Percentiles rank a stretch among this genome's conserved stretches.
Evolutionary conservation across 2,888 invertebrate species (phyloP).

Genomic region (Drosophila greeni): DNA sequence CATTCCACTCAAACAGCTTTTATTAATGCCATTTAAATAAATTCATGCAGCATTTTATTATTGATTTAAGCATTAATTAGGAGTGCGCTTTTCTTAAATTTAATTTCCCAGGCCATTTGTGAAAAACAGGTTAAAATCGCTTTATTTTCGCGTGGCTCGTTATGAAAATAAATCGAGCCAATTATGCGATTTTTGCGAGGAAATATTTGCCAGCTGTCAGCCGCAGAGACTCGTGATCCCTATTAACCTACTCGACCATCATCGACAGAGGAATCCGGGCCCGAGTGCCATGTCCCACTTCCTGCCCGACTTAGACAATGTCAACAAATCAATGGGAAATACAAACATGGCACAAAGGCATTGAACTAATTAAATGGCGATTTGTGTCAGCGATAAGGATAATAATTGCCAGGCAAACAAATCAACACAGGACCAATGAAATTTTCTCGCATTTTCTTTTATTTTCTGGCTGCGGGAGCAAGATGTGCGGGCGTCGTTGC

Average conservation of each 20-base stretch:
- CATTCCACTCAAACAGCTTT: background rate
- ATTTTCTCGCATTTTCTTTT: constrained; percentile 41
- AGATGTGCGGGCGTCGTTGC: constrained; percentile 35
- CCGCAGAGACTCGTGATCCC: constrained; percentile 34
- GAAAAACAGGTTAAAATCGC: constrained; percentile 6
- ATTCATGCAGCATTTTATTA: background rate
- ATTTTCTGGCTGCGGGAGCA: constrained; percentile 8
- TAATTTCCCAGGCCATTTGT: constrained; percentile 6
- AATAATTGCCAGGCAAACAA: constrained; percentile 71
- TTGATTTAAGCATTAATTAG: constrained; percentile 9
- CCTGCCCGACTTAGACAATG: constrained; percentile 41
- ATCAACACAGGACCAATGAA: constrained; percentile 47
- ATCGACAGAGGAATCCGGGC: constrained; percentile 12
- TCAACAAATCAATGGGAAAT: constrained; percentile 71
- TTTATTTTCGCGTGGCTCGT: constrained; percentile 16
- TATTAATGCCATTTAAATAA: background rate
- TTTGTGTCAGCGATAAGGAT: constrained; percentile 74
- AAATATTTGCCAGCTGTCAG: constrained; percentile 40
- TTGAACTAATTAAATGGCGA: constrained; percentile 73
- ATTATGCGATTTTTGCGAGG: constrained; percentile 28
- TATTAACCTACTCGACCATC: constrained; percentile 34
- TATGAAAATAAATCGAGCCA: constrained; percentile 24
- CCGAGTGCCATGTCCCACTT: constrained; percentile 15
- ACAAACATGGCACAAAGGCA: constrained; percentile 58
- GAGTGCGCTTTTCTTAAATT: constrained; percentile 3